Base-by-base conservation (phyloP, 2,888 invertebrate genomes). In the Trichopoda pennipes region DNA sequence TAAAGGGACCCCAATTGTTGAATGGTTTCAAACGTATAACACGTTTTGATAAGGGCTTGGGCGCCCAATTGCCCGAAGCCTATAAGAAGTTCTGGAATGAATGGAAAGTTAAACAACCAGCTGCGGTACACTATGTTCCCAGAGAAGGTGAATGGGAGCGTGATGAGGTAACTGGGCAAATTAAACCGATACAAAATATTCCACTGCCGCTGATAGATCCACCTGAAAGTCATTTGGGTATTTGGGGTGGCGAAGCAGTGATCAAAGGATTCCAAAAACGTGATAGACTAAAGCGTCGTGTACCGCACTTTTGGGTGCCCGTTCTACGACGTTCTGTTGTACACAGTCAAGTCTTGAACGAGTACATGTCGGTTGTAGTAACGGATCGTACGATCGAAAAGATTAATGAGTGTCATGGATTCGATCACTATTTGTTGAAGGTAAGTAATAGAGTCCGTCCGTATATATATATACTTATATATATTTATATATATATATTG, bases 181-280 rank as follows among this genome's bases (percentile, higher is more conserved):
- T 96, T 14, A 89, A 91, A 77, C 95, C 94, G 0, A 92, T 97
- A 63, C 96, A 97, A 72, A 95, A 97, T 92, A 87, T 94, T 53
- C 94, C 95, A 38, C 91, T 99, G 38, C 96, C 95, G 1, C 88
- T 98, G 1, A 93, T 94, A 84, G 95, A 94, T 89, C 96, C 98
- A 0, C 92, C 93, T 49, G 97, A 99, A 92, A 92, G 95, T 74
- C 92, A 98, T 89, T 88, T 94, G 56, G 98, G 98, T 42, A 92
- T 99, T 84, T 99, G 99, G 99, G 99, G 98, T 83, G 99, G 99
- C 10, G 99, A 99, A 92, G 97, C 95, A 42, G 93, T 99, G 0
- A 92, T 99, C 23, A 95, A 97, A 92, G 99, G 98, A 63, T 96
- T 95, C 88, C 93, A 94, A 88, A 95, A 95, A 87, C 93, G 94